phyloP scores from a whole-genome alignment of 2,113 vertebrate species.

The Varanus komodoensis region DNA sequence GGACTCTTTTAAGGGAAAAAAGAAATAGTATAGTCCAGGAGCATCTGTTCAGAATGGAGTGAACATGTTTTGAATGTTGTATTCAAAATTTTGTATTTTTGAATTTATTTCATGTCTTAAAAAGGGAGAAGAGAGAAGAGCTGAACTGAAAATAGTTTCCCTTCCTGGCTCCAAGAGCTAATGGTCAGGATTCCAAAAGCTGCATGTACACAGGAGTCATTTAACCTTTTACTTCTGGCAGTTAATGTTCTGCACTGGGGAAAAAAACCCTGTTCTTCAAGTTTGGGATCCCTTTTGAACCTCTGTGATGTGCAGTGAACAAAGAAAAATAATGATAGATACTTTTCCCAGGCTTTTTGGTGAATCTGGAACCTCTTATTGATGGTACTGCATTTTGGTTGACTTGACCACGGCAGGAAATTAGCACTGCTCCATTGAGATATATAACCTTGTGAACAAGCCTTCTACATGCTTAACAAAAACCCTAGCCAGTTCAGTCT shows the following conservation, averaged over 20 bases:
- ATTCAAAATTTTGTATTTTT: no score
- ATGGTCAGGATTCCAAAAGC: neutral
- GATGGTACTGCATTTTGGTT: neutral
- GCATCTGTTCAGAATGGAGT: no score
- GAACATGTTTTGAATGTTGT: no score
- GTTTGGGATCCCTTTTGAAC: neutral
- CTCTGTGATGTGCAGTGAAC: neutral
- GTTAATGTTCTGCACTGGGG: no score
- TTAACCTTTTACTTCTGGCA: neutral
- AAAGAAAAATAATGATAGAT: neutral
- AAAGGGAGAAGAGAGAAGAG: no score
- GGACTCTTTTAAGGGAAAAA: neutral
- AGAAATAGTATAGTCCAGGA: neutral
- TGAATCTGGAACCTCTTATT: neutral
- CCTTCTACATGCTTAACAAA: neutral
- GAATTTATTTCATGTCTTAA: no score
- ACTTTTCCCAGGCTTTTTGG: neutral
- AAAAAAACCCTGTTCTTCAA: neutral
- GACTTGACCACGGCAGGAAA: neutral
- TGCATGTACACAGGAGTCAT: neutral
- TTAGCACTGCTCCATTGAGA: neutral
- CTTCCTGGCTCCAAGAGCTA: neutral
- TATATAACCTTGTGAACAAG: no score
- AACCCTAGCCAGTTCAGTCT: neutral
- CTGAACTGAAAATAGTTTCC: neutral